Percentiles rank a stretch among this genome's conserved stretches.
These are phyloP conservation scores for Parapsyche elsis DNA, from an alignment of 1,140 invertebrate species.

Conservation along the genomic window DNA sequence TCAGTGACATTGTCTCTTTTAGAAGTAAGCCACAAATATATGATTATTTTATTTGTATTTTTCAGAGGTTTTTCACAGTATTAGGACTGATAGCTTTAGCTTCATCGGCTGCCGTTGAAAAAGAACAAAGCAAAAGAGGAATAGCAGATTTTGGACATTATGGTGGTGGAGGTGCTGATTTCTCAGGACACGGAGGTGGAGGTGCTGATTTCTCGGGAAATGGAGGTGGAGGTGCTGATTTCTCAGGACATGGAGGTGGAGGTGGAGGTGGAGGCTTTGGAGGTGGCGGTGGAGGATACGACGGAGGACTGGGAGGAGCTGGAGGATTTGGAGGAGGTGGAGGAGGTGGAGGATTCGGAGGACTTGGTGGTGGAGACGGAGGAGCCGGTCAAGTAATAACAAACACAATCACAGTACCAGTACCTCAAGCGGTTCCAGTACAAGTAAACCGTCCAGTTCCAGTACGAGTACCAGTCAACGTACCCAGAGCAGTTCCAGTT, in stretches of 20 bases:
- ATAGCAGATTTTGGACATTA: constrained; percentile 52
- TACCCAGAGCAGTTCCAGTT: constrained; percentile 68
- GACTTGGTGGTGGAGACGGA: constrained; percentile 35
- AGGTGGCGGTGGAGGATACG: constrained; percentile 2
- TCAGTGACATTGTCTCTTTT: too few species aligned
- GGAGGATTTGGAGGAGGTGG: background rate
- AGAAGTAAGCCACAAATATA: too few species aligned
- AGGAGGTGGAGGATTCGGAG: constrained; percentile 28
- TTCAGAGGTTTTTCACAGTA: background rate
- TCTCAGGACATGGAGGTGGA: background rate
- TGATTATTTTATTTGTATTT: background rate
- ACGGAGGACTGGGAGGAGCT: constrained; percentile 2
- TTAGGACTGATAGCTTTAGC: constrained; percentile 25
- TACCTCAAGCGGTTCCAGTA: constrained; percentile 59
- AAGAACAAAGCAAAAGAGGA: constrained; percentile 54
- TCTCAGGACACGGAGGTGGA: background rate
- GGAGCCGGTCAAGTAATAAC: constrained; percentile 52
- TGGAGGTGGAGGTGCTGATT: background rate
- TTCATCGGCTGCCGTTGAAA: constrained; percentile 25
- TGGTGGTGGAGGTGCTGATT: background rate
- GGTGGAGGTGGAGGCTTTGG: background rate
- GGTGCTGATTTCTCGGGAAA: background rate
- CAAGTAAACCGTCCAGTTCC: constrained; percentile 62
- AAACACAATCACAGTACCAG: constrained; percentile 59
- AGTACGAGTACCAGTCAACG: constrained; percentile 69